Conservation (phyloP, 2,113 vertebrate genomes). For the Parus major region DNA sequence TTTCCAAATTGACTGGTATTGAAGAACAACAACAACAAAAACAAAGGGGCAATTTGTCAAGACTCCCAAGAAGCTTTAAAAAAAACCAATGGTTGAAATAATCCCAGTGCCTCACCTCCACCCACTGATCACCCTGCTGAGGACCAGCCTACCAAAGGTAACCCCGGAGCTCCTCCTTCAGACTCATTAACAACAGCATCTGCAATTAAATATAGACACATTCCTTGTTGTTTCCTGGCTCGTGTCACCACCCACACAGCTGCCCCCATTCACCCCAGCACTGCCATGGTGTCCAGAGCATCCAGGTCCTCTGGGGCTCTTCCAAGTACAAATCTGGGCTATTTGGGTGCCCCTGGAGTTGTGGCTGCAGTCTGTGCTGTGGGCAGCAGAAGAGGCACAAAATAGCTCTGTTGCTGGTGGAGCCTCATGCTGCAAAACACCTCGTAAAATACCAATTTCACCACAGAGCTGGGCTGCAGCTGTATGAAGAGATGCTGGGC, state of each 20-base stretch:
- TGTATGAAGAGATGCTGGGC: background rate
- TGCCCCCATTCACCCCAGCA: background rate
- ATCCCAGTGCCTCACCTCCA: background rate
- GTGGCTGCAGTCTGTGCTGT: background rate
- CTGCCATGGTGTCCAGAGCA: fast-evolving
- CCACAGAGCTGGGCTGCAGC: fast-evolving
- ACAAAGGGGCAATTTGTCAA: background rate
- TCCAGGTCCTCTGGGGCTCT: background rate
- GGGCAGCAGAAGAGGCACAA: background rate
- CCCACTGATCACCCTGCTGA: background rate
- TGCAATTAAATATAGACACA: background rate
- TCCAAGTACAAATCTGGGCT: background rate
- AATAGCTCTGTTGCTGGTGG: background rate
- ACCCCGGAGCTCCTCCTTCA: background rate
- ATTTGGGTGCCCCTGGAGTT: fast-evolving
- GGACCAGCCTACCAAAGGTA: background rate
- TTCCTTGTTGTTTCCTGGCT: background rate
- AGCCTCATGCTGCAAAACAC: background rate
- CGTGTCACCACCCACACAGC: background rate
- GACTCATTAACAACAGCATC: background rate
- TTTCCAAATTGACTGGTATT: background rate
- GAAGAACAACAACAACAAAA: no score
- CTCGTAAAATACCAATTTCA: fast-evolving
- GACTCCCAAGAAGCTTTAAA: background rate
- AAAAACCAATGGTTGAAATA: background rate